Percentiles rank a stretch among this genome's conserved stretches.
phyloP scores from a whole-genome alignment of 2,888 invertebrate genomes.

The Tenthredo notha region DNA sequence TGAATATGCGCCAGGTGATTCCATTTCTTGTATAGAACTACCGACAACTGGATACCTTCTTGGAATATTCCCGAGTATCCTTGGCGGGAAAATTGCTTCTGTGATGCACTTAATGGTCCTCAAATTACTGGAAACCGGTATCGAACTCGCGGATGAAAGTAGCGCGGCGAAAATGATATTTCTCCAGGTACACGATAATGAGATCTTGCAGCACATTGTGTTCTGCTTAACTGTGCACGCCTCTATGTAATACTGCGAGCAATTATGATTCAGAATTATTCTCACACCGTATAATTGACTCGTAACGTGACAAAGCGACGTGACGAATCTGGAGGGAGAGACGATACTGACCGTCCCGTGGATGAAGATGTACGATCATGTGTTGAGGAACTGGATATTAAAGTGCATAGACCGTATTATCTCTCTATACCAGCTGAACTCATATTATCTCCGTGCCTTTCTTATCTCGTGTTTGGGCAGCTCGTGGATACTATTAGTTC shows the following conservation, averaged over 20 bases:
- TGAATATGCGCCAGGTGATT: neutral
- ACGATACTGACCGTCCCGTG: conserved; percentile 63
- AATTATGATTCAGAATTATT: neutral
- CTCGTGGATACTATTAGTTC: conserved; percentile 61
- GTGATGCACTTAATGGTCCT: neutral
- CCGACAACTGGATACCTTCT: neutral
- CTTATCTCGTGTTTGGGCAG: conserved; percentile 72
- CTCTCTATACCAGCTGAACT: conserved; percentile 52
- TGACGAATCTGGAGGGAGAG: conserved; percentile 42
- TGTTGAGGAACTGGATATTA: neutral
- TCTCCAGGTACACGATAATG: neutral
- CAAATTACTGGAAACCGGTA: conserved; percentile 57
- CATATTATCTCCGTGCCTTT: conserved; percentile 65
- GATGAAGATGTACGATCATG: conserved; percentile 61
- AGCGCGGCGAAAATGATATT: neutral
- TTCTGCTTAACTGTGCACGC: neutral
- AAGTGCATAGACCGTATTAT: conserved; percentile 36
- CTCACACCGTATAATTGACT: neutral
- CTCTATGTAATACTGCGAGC: neutral
- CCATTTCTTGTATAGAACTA: neutral
- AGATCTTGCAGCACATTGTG: conserved; percentile 4
- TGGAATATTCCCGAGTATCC: neutral
- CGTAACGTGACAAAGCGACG: conserved; percentile 30
- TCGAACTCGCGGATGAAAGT: conserved; percentile 51
- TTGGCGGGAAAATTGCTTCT: neutral